Base-by-base conservation (phyloP, 2,113 vertebrate species). In the Thunnus thynnus region DNA sequence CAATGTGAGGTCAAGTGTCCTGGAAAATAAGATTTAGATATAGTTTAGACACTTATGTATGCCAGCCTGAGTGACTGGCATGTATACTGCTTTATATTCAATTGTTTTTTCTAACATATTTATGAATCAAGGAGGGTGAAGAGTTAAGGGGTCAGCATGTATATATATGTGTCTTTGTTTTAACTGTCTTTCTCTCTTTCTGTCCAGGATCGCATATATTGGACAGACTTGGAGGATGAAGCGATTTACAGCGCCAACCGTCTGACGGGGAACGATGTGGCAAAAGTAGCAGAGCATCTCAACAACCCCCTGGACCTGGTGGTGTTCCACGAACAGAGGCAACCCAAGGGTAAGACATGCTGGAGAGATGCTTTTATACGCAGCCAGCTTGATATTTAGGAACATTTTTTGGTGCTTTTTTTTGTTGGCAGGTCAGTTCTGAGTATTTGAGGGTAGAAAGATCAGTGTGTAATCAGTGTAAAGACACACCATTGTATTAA, bases 251-350 rank as follows among this genome's bases (percentile, higher is more conserved):
- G 97, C 0, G 97, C 96, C 65, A 99, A 98, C 93, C 91, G 97
- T 47, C 93, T 99, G 89, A 99, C 95, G 0, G 98, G 97, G 47
- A 88, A 94, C 2, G 96, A 99, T 60, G 95, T 99, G 87, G 92
- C 93, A 0, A 52, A 96, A 77, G 91, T 99, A 66, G 97, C 97
- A 2, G 97, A 98, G 88, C 96, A 99, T 74, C 97, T 99, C 78
- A 97, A 99, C 83, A 98, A 98, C 86, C 98, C 98, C 0, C 96
- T 99, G 32, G 98, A 99, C 80, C 95, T 99, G 10, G 97, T 99
- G 77, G 95, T 99, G 64, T 98, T 99, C 83, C 99, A 99, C 47
- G 97, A 99, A 81, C 94, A 98, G 86, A 96, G 96, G 88, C 98
- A 99, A 88, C 98, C 97, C 8, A 96, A 96, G 93, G 98, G 98